phyloP scores from a whole-genome alignment of 2,888 invertebrate species.

The Noctua comes region DNA sequence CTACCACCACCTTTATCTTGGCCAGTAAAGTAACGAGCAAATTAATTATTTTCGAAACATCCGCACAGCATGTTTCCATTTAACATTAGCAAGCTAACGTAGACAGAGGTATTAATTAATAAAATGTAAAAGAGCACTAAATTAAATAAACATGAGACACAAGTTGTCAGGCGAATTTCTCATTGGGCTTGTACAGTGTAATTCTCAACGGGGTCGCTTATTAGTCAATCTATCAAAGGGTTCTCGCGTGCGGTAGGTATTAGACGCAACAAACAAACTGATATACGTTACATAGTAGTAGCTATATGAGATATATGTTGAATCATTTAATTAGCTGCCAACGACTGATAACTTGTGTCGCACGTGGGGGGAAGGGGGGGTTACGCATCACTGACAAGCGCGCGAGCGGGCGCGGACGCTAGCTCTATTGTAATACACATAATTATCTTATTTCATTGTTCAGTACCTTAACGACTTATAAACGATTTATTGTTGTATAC shows the following conservation, averaged over 20 bases:
- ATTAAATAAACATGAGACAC: conserved; percentile 64
- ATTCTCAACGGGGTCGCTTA: conserved; percentile 73
- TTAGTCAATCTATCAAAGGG: conserved; percentile 79
- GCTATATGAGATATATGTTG: conserved; percentile 60
- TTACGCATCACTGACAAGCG: conserved; percentile 59
- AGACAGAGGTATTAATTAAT: conserved; percentile 65
- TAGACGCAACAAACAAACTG: conserved; percentile 63
- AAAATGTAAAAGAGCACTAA: conserved; percentile 65
- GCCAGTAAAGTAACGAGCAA: conserved; percentile 40
- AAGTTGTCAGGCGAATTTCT: conserved; percentile 69
- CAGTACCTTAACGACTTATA: conserved; percentile 59
- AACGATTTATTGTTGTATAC: conserved; percentile 57
- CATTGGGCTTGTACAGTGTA: conserved; percentile 62
- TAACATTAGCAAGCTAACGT: conserved; percentile 58
- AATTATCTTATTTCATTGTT: conserved; percentile 69
- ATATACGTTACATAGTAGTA: conserved; percentile 56
- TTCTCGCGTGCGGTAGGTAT: conserved; percentile 69
- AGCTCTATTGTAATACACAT: conserved; percentile 61
- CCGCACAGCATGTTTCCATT: conserved; percentile 64
- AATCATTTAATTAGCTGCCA: conserved; percentile 75
- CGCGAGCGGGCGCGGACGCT: conserved; percentile 56
- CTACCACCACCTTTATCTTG: conserved; percentile 26
- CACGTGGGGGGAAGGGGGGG: conserved; percentile 29
- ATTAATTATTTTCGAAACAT: conserved; percentile 64
- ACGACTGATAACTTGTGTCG: conserved; percentile 70